These are phyloP conservation scores for Mastomys natalensis DNA, from an alignment of 2,113 vertebrate species.

Conservation along the genomic window DNA sequence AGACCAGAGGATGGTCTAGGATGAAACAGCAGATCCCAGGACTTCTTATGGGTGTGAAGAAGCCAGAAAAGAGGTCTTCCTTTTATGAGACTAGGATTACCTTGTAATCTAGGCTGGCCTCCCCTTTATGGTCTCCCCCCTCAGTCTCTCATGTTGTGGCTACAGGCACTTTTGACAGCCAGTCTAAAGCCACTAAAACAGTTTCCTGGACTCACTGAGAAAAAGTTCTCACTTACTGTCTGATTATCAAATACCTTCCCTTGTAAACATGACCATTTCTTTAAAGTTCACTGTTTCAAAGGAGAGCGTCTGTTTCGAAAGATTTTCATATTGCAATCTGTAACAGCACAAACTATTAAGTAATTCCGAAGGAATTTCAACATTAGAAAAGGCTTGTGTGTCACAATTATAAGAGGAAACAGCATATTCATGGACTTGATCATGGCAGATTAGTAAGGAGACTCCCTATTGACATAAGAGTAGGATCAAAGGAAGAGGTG, in stretches of 20 bases:
- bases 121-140: neutral
- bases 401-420: neutral
- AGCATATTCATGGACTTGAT: neutral
- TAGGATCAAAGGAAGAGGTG: neutral
- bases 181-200: neutral
- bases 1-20: neutral
- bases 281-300: conserved; percentile 2
- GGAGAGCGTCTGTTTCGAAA: conserved; percentile 15
- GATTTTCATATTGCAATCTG: neutral
- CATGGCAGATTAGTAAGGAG: neutral
- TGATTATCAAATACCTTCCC: neutral
- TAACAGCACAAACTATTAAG: neutral
- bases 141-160: too few species aligned
- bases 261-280: neutral
- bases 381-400: neutral
- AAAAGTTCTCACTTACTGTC: neutral
- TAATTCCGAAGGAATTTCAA: conserved; percentile 40
- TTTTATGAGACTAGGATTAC: neutral
- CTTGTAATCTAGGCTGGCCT: neutral
- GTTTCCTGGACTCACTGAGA: neutral
- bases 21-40: neutral
- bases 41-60: neutral
- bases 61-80: neutral
- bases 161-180: neutral
- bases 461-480: neutral